phyloP scores from a whole-genome alignment of 2,113 vertebrate species.

The Leucopsar rothschildi region DNA sequence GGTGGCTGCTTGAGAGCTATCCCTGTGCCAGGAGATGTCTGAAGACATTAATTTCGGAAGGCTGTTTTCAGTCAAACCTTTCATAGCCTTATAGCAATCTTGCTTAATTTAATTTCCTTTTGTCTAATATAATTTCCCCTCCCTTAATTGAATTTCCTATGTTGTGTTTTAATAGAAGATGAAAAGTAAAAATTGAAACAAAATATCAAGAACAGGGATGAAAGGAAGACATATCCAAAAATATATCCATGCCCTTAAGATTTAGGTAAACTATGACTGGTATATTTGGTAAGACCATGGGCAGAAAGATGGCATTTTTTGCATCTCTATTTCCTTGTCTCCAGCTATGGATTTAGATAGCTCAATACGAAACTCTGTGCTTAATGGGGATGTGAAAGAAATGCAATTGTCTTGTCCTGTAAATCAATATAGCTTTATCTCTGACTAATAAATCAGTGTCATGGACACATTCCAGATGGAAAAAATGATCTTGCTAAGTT shows the following conservation, averaged over 20 bases:
- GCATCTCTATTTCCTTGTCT: background rate
- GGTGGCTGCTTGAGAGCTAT: background rate
- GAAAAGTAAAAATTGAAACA: conserved; percentile 49
- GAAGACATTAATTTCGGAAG: conserved; percentile 27
- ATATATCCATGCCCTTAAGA: background rate
- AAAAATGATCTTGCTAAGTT: background rate
- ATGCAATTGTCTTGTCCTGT: background rate
- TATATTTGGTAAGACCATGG: background rate
- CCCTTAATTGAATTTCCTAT: conserved; percentile 57
- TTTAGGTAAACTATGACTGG: background rate
- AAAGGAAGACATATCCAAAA: background rate
- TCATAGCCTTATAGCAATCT: conserved; percentile 49
- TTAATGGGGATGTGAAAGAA: background rate
- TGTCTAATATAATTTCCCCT: conserved; percentile 46
- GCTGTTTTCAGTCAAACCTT: conserved; percentile 60
- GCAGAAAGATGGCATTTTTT: background rate
- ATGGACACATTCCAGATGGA: background rate
- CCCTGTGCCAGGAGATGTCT: background rate
- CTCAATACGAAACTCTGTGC: background rate
- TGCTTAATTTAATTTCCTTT: conserved; percentile 67
- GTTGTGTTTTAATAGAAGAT: conserved; percentile 55
- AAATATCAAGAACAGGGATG: background rate
- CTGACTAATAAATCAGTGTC: background rate
- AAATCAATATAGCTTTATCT: background rate
- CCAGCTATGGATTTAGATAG: background rate